Percentiles rank a stretch among this genome's conserved stretches.
These are phyloP conservation scores for Chaenogobius annularis DNA, from an alignment of 2,113 vertebrate species.

Conservation along the genomic window DNA sequence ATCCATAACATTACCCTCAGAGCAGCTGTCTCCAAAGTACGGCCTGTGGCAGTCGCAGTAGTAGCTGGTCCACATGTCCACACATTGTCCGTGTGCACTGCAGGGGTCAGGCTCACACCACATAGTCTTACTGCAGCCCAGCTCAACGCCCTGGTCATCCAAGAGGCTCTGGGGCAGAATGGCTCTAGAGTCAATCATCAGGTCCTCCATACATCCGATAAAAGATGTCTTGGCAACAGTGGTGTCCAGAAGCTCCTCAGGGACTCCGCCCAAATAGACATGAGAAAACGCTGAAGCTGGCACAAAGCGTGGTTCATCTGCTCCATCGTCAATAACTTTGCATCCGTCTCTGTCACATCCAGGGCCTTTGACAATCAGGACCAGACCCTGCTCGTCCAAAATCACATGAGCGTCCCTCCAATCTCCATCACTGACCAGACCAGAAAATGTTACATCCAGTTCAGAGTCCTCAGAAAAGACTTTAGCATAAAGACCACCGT, in stretches of 20 bases:
- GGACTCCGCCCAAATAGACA: conserved; percentile 78
- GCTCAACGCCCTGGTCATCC: background rate
- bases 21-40: conserved; percentile 78
- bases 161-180: conserved; percentile 76
- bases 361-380: conserved; percentile 72
- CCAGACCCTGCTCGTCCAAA: conserved; percentile 58
- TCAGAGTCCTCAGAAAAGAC: conserved; percentile 55
- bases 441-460: conserved; percentile 52
- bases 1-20: conserved; percentile 75
- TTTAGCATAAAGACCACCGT: conserved; percentile 72
- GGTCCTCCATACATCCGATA: conserved; percentile 87
- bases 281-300: conserved; percentile 42
- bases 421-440: conserved; percentile 78
- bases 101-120: conserved; percentile 85
- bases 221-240: conserved; percentile 71
- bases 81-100: conserved; percentile 76
- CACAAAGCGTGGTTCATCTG: conserved; percentile 33
- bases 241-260: conserved; percentile 53
- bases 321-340: conserved; percentile 41
- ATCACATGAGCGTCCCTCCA: conserved; percentile 80
- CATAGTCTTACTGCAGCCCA: conserved; percentile 82
- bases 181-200: conserved; percentile 74
- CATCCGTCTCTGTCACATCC: conserved; percentile 76
- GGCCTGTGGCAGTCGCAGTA: conserved; percentile 86
- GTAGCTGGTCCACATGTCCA: conserved; percentile 88